Evolutionary conservation across 30 jellyfish, hydroid and myxozoan genomes (phyloP), one percentile per base, ranked within the genome.

Genomic region (Aurelia aurita complex sp. Pacific): DNA sequence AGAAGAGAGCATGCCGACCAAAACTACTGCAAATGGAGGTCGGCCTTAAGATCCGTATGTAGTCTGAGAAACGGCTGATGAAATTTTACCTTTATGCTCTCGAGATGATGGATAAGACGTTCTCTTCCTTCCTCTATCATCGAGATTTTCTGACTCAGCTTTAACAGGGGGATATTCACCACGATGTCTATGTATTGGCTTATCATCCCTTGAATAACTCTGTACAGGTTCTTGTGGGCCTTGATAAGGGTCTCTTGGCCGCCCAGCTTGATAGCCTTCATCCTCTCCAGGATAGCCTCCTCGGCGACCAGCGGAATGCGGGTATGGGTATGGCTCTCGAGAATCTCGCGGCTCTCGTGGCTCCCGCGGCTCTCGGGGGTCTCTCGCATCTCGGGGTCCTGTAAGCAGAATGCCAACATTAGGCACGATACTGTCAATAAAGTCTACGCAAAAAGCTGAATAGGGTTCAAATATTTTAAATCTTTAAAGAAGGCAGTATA

Each of bases 301-400:
- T 32, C 87, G 74, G 10, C 93, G 77, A 17, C 76, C 55, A 63
- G 63, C 75, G 3, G 36, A 17, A 16, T 38, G 61, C 17, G 42
- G 87, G 93, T 84, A 77, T 3, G 85, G 85, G 63, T 70, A 82
- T 8, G 80, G 67, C 64, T 84, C 93, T 17, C 93, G 86, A 64
- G 57, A 9, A 7, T 46, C 57, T 46, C 57, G 57, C 13, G 12
- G 57, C 15, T 46, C 57, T 9, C 57, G 57, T 14, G 15, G 15
- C 57, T n/a, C n/a, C n/a, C n/a, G n/a, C n/a, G n/a, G n/a, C n/a
- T 46, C 57, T 46, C 57, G 57, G 57, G 57, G 57, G 8, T 46
- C 57, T 46, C 57, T 46, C 57, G 12, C 57, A 46, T 46, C 57
- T 4, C 15, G 57, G 57, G 57, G 57, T 46, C 57, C 57, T 46